These are phyloP conservation scores for Misgurnus anguillicaudatus DNA, from an alignment of 2,113 vertebrate genomes.

Conservation along the genomic window DNA sequence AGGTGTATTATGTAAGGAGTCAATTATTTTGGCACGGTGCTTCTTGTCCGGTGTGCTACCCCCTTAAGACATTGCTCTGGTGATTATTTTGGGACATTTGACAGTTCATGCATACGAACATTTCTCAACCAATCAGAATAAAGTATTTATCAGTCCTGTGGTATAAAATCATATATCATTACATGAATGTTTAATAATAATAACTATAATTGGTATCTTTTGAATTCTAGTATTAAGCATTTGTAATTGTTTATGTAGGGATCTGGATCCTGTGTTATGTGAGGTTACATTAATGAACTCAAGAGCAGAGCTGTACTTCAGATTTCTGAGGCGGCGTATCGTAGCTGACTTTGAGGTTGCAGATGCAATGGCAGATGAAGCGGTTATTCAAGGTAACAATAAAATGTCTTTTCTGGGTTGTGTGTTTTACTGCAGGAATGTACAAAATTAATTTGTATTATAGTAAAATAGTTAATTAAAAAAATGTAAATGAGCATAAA, in stretches of 20 bases:
- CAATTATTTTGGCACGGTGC: too few species aligned
- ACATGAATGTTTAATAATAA: too few species aligned
- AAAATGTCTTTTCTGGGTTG: not conserved
- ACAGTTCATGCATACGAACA: too few species aligned
- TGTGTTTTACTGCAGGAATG: not conserved
- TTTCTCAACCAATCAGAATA: too few species aligned
- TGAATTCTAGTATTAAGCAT: not conserved
- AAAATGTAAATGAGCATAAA: not conserved
- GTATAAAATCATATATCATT: not conserved
- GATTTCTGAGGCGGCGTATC: slow-evolving; percentile 89
- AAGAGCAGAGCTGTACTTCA: slow-evolving; percentile 91
- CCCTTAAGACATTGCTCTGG: too few species aligned
- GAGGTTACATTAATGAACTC: slow-evolving; percentile 98
- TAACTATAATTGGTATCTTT: not conserved
- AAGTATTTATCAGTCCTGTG: too few species aligned
- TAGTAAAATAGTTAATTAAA: not conserved
- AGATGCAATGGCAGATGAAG: slow-evolving; percentile 83
- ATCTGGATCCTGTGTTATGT: slow-evolving; percentile 89
- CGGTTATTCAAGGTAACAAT: slow-evolving; percentile 85
- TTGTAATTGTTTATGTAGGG: slow-evolving; percentile 70
- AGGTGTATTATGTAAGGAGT: not conserved
- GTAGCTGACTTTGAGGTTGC: slow-evolving; percentile 91
- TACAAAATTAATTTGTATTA: too few species aligned
- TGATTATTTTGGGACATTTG: too few species aligned
- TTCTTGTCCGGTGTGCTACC: too few species aligned